Conservation (phyloP, 2,888 invertebrate species). For the Amphiduros pacificus region DNA sequence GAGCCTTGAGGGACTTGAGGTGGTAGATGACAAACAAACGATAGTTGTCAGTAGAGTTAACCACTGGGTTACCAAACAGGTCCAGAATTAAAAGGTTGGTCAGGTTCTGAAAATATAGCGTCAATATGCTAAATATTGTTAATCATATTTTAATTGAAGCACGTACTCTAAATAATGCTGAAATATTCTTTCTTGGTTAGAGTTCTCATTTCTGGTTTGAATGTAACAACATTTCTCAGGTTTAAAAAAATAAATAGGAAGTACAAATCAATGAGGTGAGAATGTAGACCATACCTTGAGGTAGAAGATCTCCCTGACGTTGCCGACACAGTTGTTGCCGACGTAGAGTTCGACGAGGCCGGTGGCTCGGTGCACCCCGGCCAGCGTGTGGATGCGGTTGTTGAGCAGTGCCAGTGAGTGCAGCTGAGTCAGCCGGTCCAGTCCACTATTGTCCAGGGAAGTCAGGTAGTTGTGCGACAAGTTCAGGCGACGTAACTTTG, state of each 20-base stretch:
- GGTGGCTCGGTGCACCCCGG: conserved; percentile 43
- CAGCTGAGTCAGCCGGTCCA: conserved; percentile 42
- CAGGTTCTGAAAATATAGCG: conserved; percentile 37
- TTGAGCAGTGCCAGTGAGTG: conserved; percentile 52
- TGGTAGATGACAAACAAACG: conserved; percentile 59
- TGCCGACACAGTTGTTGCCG: conserved; percentile 53
- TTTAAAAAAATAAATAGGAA: background rate
- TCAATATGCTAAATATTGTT: background rate
- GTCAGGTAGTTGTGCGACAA: conserved; percentile 53
- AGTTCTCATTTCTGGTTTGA: too few relatives aligned
- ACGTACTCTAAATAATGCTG: too few relatives aligned
- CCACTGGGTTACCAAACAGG: conserved; percentile 56
- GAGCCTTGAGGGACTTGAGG: conserved; percentile 54
- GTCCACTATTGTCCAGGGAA: conserved; percentile 42
- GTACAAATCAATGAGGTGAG: background rate
- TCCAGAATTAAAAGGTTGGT: conserved; percentile 54
- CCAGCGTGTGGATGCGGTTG: conserved; percentile 49
- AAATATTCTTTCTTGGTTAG: too few relatives aligned
- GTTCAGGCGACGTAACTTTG: conserved; percentile 45
- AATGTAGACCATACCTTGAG: conserved; percentile 46
- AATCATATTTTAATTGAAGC: too few relatives aligned
- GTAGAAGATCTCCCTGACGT: conserved; percentile 54
- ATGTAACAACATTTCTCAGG: too few relatives aligned
- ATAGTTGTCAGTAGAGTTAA: conserved; percentile 51
- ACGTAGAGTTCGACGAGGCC: conserved; percentile 56